phyloP scores from a whole-genome alignment of 2,797 vertebrate species.

The Sebastes kiyomatsui region DNA sequence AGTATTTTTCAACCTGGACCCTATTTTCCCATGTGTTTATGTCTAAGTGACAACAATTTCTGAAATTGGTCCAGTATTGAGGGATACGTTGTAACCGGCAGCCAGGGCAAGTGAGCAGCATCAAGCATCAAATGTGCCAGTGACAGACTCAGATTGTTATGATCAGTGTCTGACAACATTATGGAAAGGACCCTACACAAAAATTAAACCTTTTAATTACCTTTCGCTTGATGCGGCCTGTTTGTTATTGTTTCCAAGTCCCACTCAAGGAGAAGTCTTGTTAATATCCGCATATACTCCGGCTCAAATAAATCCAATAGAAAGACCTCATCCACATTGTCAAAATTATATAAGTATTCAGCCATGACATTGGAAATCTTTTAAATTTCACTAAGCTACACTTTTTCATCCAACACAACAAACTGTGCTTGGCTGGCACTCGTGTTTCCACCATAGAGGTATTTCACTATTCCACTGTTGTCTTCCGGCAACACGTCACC shows the following conservation, averaged over 20 bases:
- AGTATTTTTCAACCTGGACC: neutral
- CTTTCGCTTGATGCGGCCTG: neutral
- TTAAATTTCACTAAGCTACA: neutral
- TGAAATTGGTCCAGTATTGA: neutral
- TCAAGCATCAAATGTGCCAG: neutral
- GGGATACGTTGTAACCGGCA: neutral
- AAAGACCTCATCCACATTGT: neutral
- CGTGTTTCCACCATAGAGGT: neutral
- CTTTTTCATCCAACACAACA: neutral
- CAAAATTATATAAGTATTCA: neutral
- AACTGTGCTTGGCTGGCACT: too few species aligned
- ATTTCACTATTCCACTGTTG: neutral
- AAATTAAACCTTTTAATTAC: neutral
- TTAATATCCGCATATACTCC: neutral
- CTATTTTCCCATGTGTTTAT: neutral
- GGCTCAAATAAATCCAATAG: neutral
- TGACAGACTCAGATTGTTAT: neutral
- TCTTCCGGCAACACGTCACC: accelerated
- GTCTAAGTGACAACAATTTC: neutral
- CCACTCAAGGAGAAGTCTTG: neutral
- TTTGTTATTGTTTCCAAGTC: neutral
- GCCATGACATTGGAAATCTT: neutral
- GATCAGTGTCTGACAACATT: neutral
- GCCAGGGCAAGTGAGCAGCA: neutral
- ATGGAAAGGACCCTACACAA: neutral